phyloP scores from a whole-genome alignment of 2,797 vertebrate genomes.

The Gadopsis bispinosus region DNA sequence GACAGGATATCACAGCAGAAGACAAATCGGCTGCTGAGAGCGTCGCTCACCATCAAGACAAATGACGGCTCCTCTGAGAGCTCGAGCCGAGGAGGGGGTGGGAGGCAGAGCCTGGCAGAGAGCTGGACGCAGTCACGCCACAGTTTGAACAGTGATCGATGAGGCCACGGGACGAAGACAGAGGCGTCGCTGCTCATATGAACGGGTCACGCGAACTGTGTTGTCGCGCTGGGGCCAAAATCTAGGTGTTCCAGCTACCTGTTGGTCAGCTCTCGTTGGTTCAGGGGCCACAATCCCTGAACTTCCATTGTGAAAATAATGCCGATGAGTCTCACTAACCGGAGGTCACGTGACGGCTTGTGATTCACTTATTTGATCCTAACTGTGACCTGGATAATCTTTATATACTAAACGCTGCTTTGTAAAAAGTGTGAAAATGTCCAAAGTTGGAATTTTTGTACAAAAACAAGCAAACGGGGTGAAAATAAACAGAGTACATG shows the following conservation, averaged over 20 bases:
- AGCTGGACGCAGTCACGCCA: neutral
- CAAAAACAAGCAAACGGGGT: too few relatives aligned
- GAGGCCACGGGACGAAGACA: neutral
- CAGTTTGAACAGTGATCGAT: constrained; percentile 22
- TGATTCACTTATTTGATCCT: neutral
- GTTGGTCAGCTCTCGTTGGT: neutral
- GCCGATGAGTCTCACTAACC: neutral
- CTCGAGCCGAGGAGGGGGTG: neutral
- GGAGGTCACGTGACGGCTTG: neutral
- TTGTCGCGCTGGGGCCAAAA: neutral
- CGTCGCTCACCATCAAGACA: neutral
- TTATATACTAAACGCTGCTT: too few relatives aligned
- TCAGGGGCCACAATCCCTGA: neutral
- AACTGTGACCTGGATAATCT: too few relatives aligned
- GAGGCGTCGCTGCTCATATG: neutral
- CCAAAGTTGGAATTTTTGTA: too few relatives aligned
- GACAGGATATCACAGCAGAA: neutral
- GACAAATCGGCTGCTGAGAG: constrained; percentile 4
- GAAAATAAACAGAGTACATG: too few relatives aligned
- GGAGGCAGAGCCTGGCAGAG: neutral
- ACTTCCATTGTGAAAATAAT: neutral
- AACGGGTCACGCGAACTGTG: neutral
- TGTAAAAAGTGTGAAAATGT: too few relatives aligned
- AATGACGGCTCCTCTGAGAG: constrained; percentile 10
- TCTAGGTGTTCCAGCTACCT: neutral